Evolutionary conservation across 2,888 invertebrate species (phyloP), one percentile per base, ranked within the genome.

Genomic region (Liposcelis brunnea): DNA sequence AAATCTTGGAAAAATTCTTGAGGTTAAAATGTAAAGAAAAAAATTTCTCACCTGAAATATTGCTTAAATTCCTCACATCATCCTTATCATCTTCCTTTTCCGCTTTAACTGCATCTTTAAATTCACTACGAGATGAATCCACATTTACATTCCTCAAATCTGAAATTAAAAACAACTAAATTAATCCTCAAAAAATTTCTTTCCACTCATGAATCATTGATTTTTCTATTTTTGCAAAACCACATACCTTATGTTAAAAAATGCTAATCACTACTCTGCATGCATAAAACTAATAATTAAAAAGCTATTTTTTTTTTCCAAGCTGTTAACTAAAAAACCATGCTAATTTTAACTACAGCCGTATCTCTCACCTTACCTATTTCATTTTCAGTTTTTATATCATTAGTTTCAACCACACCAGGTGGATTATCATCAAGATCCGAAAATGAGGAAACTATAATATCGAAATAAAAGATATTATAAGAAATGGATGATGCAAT

Each of bases 101-200:
- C 52, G 46, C 11, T 4, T 14, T 31, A 26, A 26, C 4, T 26
- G 8, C 4, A 26, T 26, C 26, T 26, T 26, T 8, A 26, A 4
- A 6, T 8, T 8, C 8, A 26, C 11, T 10, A n/a, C 10, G 45
- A 37, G 11, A n/a, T 34, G 16, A 34, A 32, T 35, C 46, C 47
- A 42, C 48, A 45, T 18, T 56, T 53, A 15, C 54, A 54, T 46
- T 60, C 59, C 33, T 59, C 58, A 10, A 61, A 58, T 34, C 57
- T 52, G 44, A 62, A 63, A 2, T 57, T 56, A 40, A 54, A 58
- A 2, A 52, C 45, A 31, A 59, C 61, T 0, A 57, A 60, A 26
- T 26, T 26, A 26, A 4, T 26, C 8, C 4, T 26, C 26, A 26
- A 26, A 26, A 6, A 26, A 26, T 48, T 63, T 64, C 1, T 60